These are phyloP conservation scores for Colinus virginianus DNA, from an alignment of 2,113 vertebrate genomes.

Conservation along the genomic window DNA sequence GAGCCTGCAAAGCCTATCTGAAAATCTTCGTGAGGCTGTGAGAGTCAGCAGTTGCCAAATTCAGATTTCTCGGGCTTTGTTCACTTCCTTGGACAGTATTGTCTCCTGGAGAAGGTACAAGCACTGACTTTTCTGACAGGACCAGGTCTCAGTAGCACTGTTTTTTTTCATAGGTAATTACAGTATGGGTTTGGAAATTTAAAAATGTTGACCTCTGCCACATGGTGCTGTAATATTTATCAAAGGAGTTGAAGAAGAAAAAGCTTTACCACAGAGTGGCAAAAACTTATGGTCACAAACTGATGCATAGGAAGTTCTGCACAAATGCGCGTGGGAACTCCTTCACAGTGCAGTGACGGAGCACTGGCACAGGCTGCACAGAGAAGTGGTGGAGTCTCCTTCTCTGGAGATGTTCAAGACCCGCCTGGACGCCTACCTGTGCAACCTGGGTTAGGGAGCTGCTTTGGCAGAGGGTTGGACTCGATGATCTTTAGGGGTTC, in stretches of 20 bases:
- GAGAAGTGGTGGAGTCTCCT: too few species aligned
- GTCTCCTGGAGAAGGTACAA: not conserved
- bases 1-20: not conserved
- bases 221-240: constrained; percentile 2
- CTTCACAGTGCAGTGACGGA: too few species aligned
- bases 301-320: too few species aligned
- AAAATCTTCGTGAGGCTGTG: not conserved
- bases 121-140: not conserved
- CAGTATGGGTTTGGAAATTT: not conserved
- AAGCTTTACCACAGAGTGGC: constrained; percentile 21
- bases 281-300: not conserved
- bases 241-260: constrained; percentile 1
- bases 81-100: not conserved
- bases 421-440: too few species aligned
- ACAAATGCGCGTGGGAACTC: too few species aligned
- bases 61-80: not conserved
- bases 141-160: not conserved
- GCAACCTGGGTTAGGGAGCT: too few species aligned
- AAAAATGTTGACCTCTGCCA: not conserved
- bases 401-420: too few species aligned
- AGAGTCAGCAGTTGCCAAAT: not conserved
- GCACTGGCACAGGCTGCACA: too few species aligned
- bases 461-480: too few species aligned
- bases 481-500: too few species aligned
- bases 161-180: constrained; percentile 26